A percentile compares a stretch with the other conserved stretches of the same genome.
Conservation (phyloP, 2,888 invertebrate species). For the Exocentrus adspersus region DNA sequence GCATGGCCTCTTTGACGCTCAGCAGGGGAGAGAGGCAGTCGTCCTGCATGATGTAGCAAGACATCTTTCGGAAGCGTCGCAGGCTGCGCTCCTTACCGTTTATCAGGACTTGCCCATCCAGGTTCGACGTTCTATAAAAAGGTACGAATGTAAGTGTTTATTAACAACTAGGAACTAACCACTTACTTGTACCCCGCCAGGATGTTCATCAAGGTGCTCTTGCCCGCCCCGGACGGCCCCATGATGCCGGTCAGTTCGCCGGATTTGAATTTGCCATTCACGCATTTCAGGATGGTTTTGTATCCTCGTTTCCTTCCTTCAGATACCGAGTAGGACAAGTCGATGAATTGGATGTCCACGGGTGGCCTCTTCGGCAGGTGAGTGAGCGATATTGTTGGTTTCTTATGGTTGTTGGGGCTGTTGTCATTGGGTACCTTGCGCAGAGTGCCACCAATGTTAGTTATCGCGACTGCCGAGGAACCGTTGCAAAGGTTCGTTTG, state of each 20-base stretch:
- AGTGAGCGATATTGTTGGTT: constrained; percentile 79
- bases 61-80: constrained; percentile 89
- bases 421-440: constrained; percentile 81
- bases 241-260: constrained; percentile 96
- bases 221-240: constrained; percentile 88
- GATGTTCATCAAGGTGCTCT: constrained; percentile 89
- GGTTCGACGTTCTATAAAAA: constrained; percentile 78
- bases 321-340: constrained; percentile 89
- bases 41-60: constrained; percentile 97
- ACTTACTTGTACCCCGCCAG: constrained; percentile 86
- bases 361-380: constrained; percentile 88
- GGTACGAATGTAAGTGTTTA: too few species aligned
- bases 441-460: constrained; percentile 56
- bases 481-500: constrained; percentile 81
- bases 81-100: constrained; percentile 89
- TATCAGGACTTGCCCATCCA: constrained; percentile 86
- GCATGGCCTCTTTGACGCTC: constrained; percentile 92
- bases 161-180: too few species aligned
- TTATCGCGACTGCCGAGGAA: constrained; percentile 63
- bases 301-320: constrained; percentile 83
- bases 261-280: constrained; percentile 88
- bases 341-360: constrained; percentile 89
- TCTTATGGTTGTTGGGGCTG: constrained; percentile 75
- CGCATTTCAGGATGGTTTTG: constrained; percentile 80
- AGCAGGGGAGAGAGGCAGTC: constrained; percentile 89